A percentile compares a stretch with the other conserved stretches of the same genome.
Evolutionary conservation across 1,140 invertebrate species (phyloP).

Genomic region (Planococcus citri): DNA sequence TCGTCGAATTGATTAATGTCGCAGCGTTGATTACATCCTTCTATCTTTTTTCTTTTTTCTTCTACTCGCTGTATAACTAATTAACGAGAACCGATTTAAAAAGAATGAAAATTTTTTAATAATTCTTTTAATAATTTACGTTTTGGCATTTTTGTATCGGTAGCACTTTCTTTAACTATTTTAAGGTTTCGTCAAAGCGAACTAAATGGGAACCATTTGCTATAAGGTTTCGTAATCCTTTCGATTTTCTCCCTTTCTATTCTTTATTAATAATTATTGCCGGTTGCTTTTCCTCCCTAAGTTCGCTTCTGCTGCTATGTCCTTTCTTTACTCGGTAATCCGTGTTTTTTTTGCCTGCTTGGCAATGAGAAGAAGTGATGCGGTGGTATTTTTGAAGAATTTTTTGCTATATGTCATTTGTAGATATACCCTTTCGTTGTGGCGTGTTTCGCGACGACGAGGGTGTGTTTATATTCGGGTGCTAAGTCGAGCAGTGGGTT

Average conservation of each 20-base stretch:
- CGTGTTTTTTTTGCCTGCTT: neutral
- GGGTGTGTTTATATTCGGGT: neutral
- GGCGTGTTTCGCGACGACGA: neutral
- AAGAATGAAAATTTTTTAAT: neutral
- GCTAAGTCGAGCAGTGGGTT: too few species aligned
- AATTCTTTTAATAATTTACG: conserved; percentile 1
- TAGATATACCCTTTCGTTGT: conserved; percentile 11
- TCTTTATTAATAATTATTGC: conserved; percentile 15
- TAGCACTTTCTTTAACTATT: conserved; percentile 3
- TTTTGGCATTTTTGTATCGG: neutral
- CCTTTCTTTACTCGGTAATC: neutral
- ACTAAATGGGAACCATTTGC: neutral
- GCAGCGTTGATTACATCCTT: neutral
- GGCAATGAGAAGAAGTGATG: neutral
- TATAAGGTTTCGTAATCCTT: conserved; percentile 20
- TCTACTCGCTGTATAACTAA: neutral
- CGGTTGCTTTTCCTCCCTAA: neutral
- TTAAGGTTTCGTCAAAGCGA: conserved; percentile 15
- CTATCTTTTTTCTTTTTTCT: neutral
- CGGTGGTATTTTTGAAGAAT: neutral
- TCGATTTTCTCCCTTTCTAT: conserved; percentile 4
- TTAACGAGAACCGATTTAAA: neutral
- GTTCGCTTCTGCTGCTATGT: neutral
- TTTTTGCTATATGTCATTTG: conserved; percentile 5
- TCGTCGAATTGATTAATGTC: too few species aligned